Evolutionary conservation across 2,113 vertebrate species (phyloP).

Genomic region (Cynocephalus volans): DNA sequence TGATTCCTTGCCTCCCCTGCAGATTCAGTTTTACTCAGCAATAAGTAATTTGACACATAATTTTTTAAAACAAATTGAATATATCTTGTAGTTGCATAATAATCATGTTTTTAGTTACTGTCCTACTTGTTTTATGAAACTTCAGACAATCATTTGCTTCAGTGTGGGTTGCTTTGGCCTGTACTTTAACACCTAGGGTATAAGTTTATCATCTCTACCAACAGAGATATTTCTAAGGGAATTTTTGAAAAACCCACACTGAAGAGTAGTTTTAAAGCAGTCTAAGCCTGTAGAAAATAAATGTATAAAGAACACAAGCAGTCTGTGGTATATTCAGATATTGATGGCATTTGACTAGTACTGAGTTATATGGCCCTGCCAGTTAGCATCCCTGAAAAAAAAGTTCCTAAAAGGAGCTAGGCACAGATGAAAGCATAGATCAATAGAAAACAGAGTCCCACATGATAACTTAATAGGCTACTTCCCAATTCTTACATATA

Average conservation of each 20-base stretch:
- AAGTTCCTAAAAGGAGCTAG: not conserved
- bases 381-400: not conserved
- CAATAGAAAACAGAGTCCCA: not conserved
- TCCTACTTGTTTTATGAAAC: not conserved
- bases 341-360: not conserved
- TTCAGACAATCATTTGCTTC: not conserved
- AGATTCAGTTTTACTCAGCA: not conserved
- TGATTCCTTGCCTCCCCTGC: not conserved
- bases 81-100: not conserved
- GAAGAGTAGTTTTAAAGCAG: not conserved
- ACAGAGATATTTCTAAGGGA: not conserved
- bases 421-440: not conserved
- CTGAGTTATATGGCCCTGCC: not conserved
- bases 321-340: not conserved
- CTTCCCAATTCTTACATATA: not conserved
- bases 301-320: not conserved
- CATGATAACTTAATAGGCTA: not conserved
- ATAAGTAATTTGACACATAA: not conserved
- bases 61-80: conserved; percentile 25
- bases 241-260: not conserved
- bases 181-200: not conserved
- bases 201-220: not conserved
- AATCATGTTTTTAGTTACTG: not conserved
- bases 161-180: not conserved
- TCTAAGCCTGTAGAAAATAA: not conserved